Base-by-base conservation (phyloP, 2,797 vertebrate genomes). In the Linurgus olivaceus region DNA sequence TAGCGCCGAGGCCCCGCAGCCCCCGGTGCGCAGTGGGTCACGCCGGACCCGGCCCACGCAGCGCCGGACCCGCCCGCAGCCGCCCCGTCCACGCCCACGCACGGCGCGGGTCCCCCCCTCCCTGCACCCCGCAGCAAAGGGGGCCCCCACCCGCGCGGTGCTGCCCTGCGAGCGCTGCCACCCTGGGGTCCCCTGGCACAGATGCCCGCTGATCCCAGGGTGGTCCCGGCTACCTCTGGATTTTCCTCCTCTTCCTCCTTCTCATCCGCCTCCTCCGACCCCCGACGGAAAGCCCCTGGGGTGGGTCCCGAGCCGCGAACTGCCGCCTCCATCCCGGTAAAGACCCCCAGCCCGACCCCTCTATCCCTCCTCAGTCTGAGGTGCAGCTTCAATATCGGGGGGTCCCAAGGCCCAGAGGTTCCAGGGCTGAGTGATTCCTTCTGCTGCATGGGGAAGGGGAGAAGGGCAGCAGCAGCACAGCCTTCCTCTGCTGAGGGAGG, bases 81-180 rank as follows among this genome's bases (percentile, higher is more conserved):
- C 74, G 52, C 57, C 82, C 48, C 73, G 85, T 80, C 85, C 76
- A 88, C 76, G 84, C 72, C 66, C 84, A 62, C 85, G 54, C 61
- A 2, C 61, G 37, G 48, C 61, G 73, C 44, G 44, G 54, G 54
- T 74, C 9, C 71, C 48, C 52, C 52, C 67, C 24, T 25, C 65
- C 57, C 75, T 1, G 45, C 76, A 20, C 61, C 72, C 75, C 86
- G 76, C 82, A 40, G 57, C 58, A 25, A 15, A 65, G 1, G 66
- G 59, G 50, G 29, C 26, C 52, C 51, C 67, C 73, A 61, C 58
- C 58, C 70, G 10, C 57, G 10, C 57, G 1, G 31, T 23, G 62
- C 70, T 37, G 80, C 80, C 35, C 25, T 6, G 35, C 55, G 14
- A 28, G 29, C 38, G 45, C 55, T 58, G 61, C n/a, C 19, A 13